Evolutionary conservation across 2,113 vertebrate genomes (phyloP).

Genomic region (Engraulis encrasicolus): DNA sequence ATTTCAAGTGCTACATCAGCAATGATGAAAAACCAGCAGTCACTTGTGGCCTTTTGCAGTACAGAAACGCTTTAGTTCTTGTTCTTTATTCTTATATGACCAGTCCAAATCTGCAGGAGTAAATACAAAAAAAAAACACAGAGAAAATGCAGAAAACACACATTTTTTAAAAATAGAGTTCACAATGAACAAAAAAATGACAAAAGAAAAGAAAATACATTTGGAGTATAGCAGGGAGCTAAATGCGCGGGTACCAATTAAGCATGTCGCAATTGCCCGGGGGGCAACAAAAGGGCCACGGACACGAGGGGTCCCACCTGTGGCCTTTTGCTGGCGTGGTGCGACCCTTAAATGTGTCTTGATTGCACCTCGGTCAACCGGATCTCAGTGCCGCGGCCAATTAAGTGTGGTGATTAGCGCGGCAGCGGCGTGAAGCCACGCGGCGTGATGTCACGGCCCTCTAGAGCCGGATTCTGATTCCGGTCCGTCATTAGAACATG

Average conservation of each 20-base stretch:
- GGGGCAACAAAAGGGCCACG: slow-evolving; percentile 49
- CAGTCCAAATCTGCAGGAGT: background rate
- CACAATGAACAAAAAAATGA: background rate
- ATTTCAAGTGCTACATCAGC: too few relatives aligned
- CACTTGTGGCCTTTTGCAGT: too few relatives aligned
- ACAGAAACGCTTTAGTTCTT: too few relatives aligned
- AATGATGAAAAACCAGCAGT: too few relatives aligned
- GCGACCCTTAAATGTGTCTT: slow-evolving; percentile 54
- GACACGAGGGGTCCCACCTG: slow-evolving; percentile 56
- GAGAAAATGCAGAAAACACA: background rate
- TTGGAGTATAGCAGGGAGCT: slow-evolving; percentile 15
- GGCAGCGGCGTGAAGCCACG: slow-evolving; percentile 45
- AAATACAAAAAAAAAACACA: slow-evolving; percentile 27
- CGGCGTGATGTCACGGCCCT: slow-evolving; percentile 48
- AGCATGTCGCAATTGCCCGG: slow-evolving; percentile 47
- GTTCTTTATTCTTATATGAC: too few relatives aligned
- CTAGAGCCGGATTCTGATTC: slow-evolving; percentile 45
- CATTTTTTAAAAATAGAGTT: background rate
- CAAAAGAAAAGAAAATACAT: background rate
- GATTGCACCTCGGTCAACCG: slow-evolving; percentile 56
- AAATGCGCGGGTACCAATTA: background rate
- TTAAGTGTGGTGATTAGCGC: slow-evolving; percentile 58
- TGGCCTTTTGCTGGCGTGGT: slow-evolving; percentile 47
- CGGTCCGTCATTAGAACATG: slow-evolving; percentile 53
- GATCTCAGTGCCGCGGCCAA: slow-evolving; percentile 56